Evolutionary conservation across 2,113 vertebrate species (phyloP).

Genomic region (Stomatorhinus ivindoensis): DNA sequence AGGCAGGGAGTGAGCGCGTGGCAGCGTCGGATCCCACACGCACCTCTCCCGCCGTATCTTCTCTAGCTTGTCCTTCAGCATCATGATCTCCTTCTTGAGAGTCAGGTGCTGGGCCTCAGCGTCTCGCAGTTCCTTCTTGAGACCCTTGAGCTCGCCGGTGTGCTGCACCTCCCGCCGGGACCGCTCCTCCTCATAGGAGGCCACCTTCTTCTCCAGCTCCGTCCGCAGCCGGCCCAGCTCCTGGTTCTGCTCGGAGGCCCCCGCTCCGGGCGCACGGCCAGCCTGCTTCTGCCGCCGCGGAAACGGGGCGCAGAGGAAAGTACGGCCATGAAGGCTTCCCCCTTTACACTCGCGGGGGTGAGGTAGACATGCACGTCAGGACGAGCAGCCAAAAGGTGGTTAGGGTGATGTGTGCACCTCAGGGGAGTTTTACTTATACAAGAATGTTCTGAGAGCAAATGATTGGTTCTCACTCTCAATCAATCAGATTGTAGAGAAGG

Average conservation of each 20-base stretch:
- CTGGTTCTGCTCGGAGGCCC: conserved; percentile 77
- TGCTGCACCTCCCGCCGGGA: conserved; percentile 79
- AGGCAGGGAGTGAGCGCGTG: background rate
- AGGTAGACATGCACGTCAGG: background rate
- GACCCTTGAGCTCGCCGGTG: conserved; percentile 74
- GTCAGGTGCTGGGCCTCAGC: conserved; percentile 87
- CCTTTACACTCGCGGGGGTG: background rate
- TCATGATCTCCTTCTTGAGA: conserved; percentile 89
- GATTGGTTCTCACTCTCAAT: too few relatives aligned
- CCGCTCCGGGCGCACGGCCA: conserved; percentile 67
- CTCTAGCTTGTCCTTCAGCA: conserved; percentile 95
- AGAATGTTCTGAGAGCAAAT: too few relatives aligned
- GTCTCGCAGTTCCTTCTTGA: conserved; percentile 86
- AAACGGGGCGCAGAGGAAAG: background rate
- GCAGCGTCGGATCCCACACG: background rate
- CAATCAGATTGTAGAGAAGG: too few relatives aligned
- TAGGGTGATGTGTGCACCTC: background rate
- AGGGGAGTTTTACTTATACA: too few relatives aligned
- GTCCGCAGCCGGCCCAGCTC: conserved; percentile 79
- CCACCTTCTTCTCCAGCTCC: conserved; percentile 86
- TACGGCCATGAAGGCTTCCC: background rate
- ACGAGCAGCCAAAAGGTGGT: background rate
- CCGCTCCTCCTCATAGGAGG: conserved; percentile 84
- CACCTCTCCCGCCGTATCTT: conserved; percentile 89
- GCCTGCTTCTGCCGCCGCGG: conserved; percentile 70